Percentiles rank a stretch among this genome's conserved stretches.
phyloP scores from a whole-genome alignment of 37 sponge, comb jelly and placozoan genomes.

The Trichoplax adhaerens region DNA sequence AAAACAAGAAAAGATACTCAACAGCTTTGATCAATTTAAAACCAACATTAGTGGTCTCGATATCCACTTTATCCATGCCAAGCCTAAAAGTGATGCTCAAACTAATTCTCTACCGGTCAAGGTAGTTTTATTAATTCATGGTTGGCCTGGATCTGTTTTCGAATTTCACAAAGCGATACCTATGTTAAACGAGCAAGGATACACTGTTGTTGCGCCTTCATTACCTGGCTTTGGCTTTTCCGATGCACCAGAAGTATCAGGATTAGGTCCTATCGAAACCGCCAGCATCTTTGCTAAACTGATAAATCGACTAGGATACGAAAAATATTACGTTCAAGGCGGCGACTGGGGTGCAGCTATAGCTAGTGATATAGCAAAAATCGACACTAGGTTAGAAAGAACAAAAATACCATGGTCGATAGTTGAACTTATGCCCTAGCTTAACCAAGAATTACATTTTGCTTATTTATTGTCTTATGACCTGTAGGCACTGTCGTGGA shows the following conservation, averaged over 20 bases:
- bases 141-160: slow-evolving; percentile 11
- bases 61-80: background rate
- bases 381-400: background rate
- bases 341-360: slow-evolving; percentile 4
- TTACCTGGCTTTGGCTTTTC: slow-evolving; percentile 8
- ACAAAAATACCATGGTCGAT: background rate
- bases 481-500: too few relatives aligned
- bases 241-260: background rate
- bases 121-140: slow-evolving; percentile 2
- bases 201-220: background rate
- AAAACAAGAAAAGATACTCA: slow-evolving; percentile 6
- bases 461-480: too few relatives aligned
- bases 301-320: slow-evolving; percentile 3
- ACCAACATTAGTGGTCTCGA: slow-evolving; percentile 6
- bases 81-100: background rate
- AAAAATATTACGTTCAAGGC: slow-evolving; percentile 3
- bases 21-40: background rate
- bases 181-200: background rate
- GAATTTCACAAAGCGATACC: slow-evolving; percentile 2
- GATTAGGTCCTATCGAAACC: background rate
- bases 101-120: background rate
- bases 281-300: slow-evolving; percentile 6
- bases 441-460: too few relatives aligned
- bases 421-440: background rate
- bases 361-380: background rate